Base-by-base conservation (phyloP, 2,113 vertebrate species). In the Xyrauchen texanus region DNA sequence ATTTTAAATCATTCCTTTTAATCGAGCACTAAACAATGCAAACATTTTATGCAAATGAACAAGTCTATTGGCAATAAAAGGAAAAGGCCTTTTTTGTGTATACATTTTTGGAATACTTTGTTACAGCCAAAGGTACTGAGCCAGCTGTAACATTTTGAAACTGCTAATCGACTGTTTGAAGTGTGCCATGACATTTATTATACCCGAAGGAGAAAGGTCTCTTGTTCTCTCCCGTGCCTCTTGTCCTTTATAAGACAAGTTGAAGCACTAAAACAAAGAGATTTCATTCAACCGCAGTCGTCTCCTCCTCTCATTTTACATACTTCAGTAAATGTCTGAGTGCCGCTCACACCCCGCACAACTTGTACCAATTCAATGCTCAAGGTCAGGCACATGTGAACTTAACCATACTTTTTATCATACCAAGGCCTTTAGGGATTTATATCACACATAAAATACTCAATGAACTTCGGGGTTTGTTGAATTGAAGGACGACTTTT, bases 161-260 rank as follows among this genome's bases (percentile, higher is more conserved):
- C 44, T 42, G n/a, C 63, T 70, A 70, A 79, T 80, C 72, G 51
- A 8, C 42, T 16, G 58, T 68, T 76, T 76, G 49, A 76, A 76
- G 76, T 70, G 42, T 55, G 45, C 12, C 72, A 66, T 77, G 62
- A 71, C 82, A 77, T 83, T 83, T 83, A 45, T 21, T 8, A 77
- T 72, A 49, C 70, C 68, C 68, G 8, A 68, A 62, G 60, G 62
- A 46, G 47, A 77, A 58, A 8, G 68, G n/a, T 64, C 13, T 34
- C 62, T 6, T 60, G 8, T 73, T 83, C 68, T 75, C 42, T 51
- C 12, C 5, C 0, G 2, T 7, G 4, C 5, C 42, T 62, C 15
- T 74, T 74, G 51, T 74, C 46, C 70, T 34, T 49, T 46, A 51
- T 15, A 63, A 51, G 58, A 74, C 51, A 34, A 21, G 62, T 49